Conservation (phyloP, 2,113 vertebrate genomes). For the Sigmodon hispidus region DNA sequence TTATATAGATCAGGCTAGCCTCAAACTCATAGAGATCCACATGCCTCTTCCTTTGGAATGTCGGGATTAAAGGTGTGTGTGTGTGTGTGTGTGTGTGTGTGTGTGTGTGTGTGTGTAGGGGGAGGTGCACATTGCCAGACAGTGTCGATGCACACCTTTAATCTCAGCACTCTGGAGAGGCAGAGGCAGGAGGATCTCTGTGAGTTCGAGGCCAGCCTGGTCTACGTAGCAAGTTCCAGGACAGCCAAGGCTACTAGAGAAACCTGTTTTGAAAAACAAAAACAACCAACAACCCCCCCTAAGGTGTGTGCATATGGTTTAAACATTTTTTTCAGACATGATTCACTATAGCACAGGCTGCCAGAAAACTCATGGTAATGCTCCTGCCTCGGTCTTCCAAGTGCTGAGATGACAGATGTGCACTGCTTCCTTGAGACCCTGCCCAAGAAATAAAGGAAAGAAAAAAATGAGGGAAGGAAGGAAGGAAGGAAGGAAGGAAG, state of each 20-base stretch:
- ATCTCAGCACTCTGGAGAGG: neutral
- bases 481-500: too few species aligned
- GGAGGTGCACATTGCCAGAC: too few species aligned
- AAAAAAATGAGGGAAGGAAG: neutral
- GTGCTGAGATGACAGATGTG: neutral
- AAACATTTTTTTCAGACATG: neutral
- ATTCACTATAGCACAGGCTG: neutral
- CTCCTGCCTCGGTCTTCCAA: neutral
- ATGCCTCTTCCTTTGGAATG: neutral
- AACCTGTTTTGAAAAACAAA: neutral
- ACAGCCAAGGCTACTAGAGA: neutral
- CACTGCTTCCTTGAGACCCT: neutral
- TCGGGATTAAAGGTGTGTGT: neutral
- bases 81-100: too few species aligned
- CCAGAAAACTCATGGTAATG: neutral
- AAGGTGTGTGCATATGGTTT: neutral
- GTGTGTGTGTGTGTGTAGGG: too few species aligned
- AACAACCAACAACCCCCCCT: neutral
- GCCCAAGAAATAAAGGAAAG: neutral
- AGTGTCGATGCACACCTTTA: neutral
- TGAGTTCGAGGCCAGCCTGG: neutral
- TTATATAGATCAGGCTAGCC: neutral
- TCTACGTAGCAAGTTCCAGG: neutral
- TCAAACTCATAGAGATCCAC: neutral
- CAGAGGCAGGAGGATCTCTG: neutral